Conservation (phyloP, 2,888 invertebrate species). For the Caenorhabditis sp. region DNA sequence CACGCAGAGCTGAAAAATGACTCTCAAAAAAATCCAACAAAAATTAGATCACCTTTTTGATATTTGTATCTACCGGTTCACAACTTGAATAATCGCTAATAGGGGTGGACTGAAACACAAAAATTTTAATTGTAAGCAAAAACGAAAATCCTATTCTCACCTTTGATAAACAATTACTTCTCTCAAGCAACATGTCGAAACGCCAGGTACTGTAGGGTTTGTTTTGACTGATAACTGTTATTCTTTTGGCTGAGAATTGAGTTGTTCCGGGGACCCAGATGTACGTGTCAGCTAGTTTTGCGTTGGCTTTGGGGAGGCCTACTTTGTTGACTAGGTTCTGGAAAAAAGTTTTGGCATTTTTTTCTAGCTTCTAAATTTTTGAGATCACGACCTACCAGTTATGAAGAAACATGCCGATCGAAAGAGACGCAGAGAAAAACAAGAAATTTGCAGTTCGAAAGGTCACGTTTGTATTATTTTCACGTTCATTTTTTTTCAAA, state of each 20-base stretch:
- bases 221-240: conserved; percentile 30
- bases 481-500: too few species aligned
- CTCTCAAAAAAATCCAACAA: neutral
- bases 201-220: conserved; percentile 31
- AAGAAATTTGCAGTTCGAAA: too few species aligned
- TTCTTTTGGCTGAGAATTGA: conserved; percentile 28
- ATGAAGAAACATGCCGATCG: too few species aligned
- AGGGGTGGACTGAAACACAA: conserved; percentile 21
- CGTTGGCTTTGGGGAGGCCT: conserved; percentile 27
- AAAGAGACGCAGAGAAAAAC: too few species aligned
- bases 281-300: conserved; percentile 18
- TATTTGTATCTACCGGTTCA: conserved; percentile 14
- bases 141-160: conserved; percentile 12
- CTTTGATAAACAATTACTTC: conserved; percentile 19
- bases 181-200: conserved; percentile 25
- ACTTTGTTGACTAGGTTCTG: conserved; percentile 34
- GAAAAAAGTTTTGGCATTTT: conserved; percentile 3
- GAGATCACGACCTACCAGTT: too few species aligned
- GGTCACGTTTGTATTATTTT: too few species aligned
- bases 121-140: neutral
- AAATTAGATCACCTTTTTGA: conserved; percentile 17
- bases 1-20: conserved; percentile 18
- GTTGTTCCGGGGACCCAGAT: conserved; percentile 35
- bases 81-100: conserved; percentile 16
- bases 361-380: neutral